These are phyloP conservation scores for Spermophilus dauricus DNA, from an alignment of 2,113 vertebrate genomes.

Conservation along the genomic window DNA sequence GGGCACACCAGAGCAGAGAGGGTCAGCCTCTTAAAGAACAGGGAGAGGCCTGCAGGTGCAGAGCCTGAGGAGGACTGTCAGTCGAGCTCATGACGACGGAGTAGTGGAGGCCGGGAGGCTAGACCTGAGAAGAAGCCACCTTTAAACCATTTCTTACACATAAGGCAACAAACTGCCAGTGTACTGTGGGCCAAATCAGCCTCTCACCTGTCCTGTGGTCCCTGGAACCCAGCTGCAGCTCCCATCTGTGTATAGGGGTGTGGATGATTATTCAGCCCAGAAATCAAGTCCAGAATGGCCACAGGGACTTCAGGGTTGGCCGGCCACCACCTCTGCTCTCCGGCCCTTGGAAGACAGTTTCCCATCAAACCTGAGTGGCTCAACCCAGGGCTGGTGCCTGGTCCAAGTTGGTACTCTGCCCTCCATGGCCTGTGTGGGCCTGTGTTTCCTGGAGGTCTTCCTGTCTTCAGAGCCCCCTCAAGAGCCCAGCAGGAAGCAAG, in stretches of 20 bases:
- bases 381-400: accelerated
- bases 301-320: neutral
- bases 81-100: accelerated
- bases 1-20: neutral
- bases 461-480: no score
- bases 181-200: no score
- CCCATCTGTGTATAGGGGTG: accelerated
- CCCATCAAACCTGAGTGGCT: accelerated
- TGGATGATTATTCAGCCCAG: accelerated
- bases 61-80: accelerated
- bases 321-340: neutral
- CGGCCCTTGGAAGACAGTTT: neutral
- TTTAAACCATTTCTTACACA: neutral
- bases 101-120: accelerated
- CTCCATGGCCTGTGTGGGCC: accelerated
- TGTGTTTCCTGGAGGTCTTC: accelerated
- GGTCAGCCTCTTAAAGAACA: accelerated
- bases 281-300: accelerated
- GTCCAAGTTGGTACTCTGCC: accelerated
- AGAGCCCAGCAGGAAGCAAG: neutral
- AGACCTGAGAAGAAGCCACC: no score
- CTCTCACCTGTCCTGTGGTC: no score
- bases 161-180: neutral
- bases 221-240: accelerated
- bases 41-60: accelerated